A percentile compares a stretch with the other conserved stretches of the same genome.
Evolutionary conservation across 2,797 vertebrate species (phyloP).

Genomic region (Parotocinclus haroldoi): DNA sequence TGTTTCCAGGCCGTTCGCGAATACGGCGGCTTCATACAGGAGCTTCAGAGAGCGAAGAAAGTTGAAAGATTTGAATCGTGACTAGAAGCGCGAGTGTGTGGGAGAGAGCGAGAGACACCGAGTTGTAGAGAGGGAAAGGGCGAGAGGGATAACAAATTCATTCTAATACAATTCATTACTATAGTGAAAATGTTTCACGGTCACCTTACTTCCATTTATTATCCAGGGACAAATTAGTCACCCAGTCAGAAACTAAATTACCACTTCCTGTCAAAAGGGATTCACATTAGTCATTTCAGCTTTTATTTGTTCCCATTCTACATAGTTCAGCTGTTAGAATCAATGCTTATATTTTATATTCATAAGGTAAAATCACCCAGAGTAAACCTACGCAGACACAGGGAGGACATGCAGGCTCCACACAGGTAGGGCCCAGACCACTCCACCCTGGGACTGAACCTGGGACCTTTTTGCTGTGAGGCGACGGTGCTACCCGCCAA

Average conservation of each 20-base stretch:
- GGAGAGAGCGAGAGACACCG: constrained; percentile 14
- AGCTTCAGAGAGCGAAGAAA: constrained; percentile 14
- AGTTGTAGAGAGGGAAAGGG: not conserved
- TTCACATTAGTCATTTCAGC: too few relatives aligned
- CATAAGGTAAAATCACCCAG: too few relatives aligned
- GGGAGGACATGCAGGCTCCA: too few relatives aligned
- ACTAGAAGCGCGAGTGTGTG: constrained; percentile 39
- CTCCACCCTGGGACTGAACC: too few relatives aligned
- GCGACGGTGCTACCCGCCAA: too few relatives aligned
- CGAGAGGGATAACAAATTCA: constrained; percentile 28
- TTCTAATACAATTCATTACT: constrained; percentile 24
- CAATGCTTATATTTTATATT: too few relatives aligned
- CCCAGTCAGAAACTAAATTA: constrained; percentile 1
- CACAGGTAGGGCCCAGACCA: too few relatives aligned
- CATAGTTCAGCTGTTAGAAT: too few relatives aligned
- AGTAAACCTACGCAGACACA: too few relatives aligned
- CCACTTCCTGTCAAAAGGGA: not conserved
- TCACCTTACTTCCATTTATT: not conserved
- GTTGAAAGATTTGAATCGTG: constrained; percentile 46
- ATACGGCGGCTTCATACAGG: constrained; percentile 21
- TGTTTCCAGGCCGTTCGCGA: constrained; percentile 13
- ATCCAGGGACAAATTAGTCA: constrained; percentile 8
- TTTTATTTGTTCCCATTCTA: too few relatives aligned
- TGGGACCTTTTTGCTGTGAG: too few relatives aligned
- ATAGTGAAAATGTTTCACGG: constrained; percentile 32